phyloP scores from a whole-genome alignment of 2,888 invertebrate species.

The Rugalucina vietnamica region DNA sequence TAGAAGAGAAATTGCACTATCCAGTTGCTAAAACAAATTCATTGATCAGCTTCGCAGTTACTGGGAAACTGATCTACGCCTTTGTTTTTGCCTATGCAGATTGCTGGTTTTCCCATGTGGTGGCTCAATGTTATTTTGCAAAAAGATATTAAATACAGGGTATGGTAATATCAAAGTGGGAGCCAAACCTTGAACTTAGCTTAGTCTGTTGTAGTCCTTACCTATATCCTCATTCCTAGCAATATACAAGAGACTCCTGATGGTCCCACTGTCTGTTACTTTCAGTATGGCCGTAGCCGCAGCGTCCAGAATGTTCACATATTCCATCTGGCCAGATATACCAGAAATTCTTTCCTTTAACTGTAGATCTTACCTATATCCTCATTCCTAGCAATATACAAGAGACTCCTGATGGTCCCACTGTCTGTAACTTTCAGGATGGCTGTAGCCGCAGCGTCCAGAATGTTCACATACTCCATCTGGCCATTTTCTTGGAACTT shows the following conservation, averaged over 20 bases:
- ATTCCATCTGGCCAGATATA: conserved; percentile 80
- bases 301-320: conserved; percentile 80
- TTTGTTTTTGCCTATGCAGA: too few relatives aligned
- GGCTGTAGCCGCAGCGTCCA: conserved; percentile 81
- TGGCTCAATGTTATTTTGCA: too few relatives aligned
- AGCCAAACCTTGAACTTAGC: too few relatives aligned
- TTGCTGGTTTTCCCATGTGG: too few relatives aligned
- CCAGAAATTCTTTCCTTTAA: too few relatives aligned
- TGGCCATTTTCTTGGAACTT: conserved; percentile 78
- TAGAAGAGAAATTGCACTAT: too few relatives aligned
- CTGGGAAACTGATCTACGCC: too few relatives aligned
- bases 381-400: conserved; percentile 83
- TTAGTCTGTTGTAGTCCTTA: too few relatives aligned
- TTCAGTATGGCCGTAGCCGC: conserved; percentile 78
- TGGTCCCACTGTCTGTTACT: conserved; percentile 79
- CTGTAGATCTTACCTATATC: conserved; percentile 86
- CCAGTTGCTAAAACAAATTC: too few relatives aligned
- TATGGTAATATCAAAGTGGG: too few relatives aligned
- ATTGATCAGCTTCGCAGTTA: too few relatives aligned
- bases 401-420: conserved; percentile 79
- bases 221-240: conserved; percentile 86
- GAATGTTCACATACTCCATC: conserved; percentile 79
- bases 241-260: conserved; percentile 82
- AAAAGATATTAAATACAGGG: too few relatives aligned
- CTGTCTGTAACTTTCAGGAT: conserved; percentile 79